Percentiles rank a stretch among this genome's conserved stretches.
These are phyloP conservation scores for Tokudaia tokunoshimensis DNA, from an alignment of 2,797 vertebrate species.

Conservation along the genomic window DNA sequence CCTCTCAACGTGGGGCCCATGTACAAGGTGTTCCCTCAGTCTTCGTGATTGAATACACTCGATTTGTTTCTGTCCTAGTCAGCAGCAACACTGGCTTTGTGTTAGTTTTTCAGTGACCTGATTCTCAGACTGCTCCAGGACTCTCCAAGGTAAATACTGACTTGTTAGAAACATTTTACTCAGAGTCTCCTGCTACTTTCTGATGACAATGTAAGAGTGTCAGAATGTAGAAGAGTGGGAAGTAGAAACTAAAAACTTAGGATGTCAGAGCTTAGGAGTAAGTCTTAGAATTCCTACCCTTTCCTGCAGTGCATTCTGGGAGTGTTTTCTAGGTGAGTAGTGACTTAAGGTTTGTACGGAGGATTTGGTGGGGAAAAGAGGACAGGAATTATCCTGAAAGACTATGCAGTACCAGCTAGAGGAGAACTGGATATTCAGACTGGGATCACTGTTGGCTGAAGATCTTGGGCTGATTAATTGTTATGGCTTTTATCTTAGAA, in stretches of 20 bases:
- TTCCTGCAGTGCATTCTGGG: not conserved
- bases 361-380: not conserved
- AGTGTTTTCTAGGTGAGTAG: conserved; percentile 45
- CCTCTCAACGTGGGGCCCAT: not conserved
- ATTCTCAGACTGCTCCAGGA: not conserved
- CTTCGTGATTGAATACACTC: not conserved
- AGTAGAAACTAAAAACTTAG: conserved; percentile 32
- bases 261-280: not conserved
- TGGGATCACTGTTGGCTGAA: not conserved
- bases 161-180: not conserved
- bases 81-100: not conserved
- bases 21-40: not conserved
- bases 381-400: not conserved
- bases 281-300: not conserved
- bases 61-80: not conserved
- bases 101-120: not conserved
- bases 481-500: conserved; percentile 20
- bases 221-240: not conserved
- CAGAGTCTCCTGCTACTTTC: not conserved
- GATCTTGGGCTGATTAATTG: not conserved
- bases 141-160: not conserved
- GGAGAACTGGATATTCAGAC: not conserved
- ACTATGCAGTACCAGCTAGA: not conserved
- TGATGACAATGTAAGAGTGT: not conserved
- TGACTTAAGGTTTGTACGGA: conserved; percentile 41